Percentiles rank a stretch among this genome's conserved stretches.
Conservation (phyloP, 2,888 invertebrate genomes). For the Drosophila aldrichi region DNA sequence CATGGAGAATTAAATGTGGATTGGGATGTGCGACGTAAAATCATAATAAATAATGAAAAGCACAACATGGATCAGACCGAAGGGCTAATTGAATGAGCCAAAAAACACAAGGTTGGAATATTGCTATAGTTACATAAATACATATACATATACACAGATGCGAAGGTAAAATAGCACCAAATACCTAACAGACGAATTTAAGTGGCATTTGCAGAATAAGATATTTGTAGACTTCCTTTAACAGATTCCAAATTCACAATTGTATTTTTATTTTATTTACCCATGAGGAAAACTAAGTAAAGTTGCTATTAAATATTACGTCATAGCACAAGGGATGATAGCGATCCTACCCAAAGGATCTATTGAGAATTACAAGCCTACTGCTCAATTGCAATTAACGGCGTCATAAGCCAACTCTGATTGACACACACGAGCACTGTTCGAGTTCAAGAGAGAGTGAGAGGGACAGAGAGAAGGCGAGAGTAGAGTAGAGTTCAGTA, state of each 20-base stretch:
- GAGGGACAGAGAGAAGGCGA: not conserved
- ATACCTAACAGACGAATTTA: too few species aligned
- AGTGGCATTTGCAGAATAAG: too few species aligned
- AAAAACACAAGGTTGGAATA: slow-evolving; percentile 26
- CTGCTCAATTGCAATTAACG: slow-evolving; percentile 22
- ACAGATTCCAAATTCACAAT: too few species aligned
- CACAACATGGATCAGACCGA: slow-evolving; percentile 1
- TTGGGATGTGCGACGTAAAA: slow-evolving; percentile 36
- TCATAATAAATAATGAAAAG: slow-evolving; percentile 16
- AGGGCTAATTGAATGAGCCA: not conserved
- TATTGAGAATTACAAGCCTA: not conserved
- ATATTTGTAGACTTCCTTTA: too few species aligned
- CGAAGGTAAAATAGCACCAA: too few species aligned
- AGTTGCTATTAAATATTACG: too few species aligned
- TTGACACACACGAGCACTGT: slow-evolving; percentile 1
- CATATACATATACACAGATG: too few species aligned
- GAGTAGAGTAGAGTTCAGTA: not conserved
- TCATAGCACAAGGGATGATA: slow-evolving; percentile 26
- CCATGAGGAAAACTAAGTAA: too few species aligned
- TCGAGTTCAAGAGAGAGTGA: not conserved
- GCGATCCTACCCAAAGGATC: slow-evolving; percentile 22
- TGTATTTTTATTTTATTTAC: too few species aligned
- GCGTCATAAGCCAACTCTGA: slow-evolving; percentile 37
- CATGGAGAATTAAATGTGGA: not conserved
- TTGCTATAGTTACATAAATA: not conserved